Conservation (phyloP, 2,113 vertebrate genomes). For the Sinocyclocheilus anophthalmus region DNA sequence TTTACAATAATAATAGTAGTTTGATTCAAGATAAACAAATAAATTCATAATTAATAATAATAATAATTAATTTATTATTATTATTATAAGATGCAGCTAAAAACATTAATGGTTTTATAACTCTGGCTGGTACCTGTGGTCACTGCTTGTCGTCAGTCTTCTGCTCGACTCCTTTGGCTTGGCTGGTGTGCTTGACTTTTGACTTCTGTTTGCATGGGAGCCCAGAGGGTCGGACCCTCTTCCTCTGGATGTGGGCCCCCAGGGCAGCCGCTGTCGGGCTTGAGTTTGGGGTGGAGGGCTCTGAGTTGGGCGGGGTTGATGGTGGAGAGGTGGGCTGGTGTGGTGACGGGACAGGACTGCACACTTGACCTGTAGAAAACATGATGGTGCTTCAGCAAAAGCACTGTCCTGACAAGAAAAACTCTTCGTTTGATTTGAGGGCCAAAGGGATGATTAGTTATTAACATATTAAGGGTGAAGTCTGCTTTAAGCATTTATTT, state of each 20-base stretch:
- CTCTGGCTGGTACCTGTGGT: slow-evolving; percentile 4
- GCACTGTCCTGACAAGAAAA: not conserved
- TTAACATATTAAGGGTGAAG: too few relatives aligned
- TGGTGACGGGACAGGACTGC: not conserved
- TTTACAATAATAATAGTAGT: too few relatives aligned
- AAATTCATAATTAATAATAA: too few relatives aligned
- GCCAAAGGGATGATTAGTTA: too few relatives aligned
- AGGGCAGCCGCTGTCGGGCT: not conserved
- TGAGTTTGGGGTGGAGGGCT: slow-evolving; percentile 43
- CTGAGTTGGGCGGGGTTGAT: not conserved
- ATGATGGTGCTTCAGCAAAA: not conserved
- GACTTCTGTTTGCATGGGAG: slow-evolving; percentile 60
- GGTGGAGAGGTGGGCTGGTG: not conserved
- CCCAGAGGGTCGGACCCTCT: slow-evolving; percentile 62
- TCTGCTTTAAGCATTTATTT: not conserved
- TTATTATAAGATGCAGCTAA: too few relatives aligned
- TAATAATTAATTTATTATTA: too few relatives aligned
- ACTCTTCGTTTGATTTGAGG: too few relatives aligned
- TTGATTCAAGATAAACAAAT: too few relatives aligned
- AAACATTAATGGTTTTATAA: too few relatives aligned
- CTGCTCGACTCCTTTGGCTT: slow-evolving; percentile 37
- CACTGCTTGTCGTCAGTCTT: slow-evolving; percentile 26
- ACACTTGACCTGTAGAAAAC: slow-evolving; percentile 11
- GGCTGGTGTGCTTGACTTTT: slow-evolving; percentile 54
- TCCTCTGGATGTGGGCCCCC: slow-evolving; percentile 50